phyloP scores from a whole-genome alignment of 2,888 invertebrate genomes.

The Cancer borealis region DNA sequence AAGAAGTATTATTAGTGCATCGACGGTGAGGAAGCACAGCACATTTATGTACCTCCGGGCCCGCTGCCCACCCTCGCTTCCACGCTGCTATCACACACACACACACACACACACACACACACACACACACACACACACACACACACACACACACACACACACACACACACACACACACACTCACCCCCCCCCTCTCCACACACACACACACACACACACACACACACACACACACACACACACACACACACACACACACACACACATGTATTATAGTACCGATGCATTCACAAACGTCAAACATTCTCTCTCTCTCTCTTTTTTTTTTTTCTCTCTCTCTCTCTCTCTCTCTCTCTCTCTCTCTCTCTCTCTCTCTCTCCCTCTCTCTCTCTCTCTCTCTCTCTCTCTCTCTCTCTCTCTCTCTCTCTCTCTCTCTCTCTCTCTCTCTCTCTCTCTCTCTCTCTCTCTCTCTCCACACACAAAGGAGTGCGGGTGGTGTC shows the following conservation, averaged over 20 bases:
- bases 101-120: constrained; percentile 25
- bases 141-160: neutral
- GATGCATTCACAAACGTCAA: neutral
- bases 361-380: neutral
- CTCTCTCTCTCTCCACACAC: neutral
- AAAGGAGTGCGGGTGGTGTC: constrained; percentile 10
- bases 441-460: constrained; percentile 36
- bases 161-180: constrained; percentile 26
- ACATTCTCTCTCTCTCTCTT: constrained; percentile 26
- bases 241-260: constrained; percentile 49
- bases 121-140: neutral
- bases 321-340: constrained; percentile 27
- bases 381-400: no score
- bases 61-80: constrained; percentile 12
- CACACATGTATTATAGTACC: neutral
- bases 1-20: constrained; percentile 54
- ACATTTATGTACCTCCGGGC: constrained; percentile 44
- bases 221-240: constrained; percentile 47
- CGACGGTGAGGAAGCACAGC: constrained; percentile 44
- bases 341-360: neutral
- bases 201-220: constrained; percentile 39
- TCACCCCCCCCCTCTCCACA: no score
- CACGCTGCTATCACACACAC: neutral
- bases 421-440: constrained; percentile 52
- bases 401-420: neutral